Evolutionary conservation across 1,140 invertebrate genomes (phyloP), one percentile per base, ranked within the genome.

Genomic region (Drosophila nebulosa): DNA sequence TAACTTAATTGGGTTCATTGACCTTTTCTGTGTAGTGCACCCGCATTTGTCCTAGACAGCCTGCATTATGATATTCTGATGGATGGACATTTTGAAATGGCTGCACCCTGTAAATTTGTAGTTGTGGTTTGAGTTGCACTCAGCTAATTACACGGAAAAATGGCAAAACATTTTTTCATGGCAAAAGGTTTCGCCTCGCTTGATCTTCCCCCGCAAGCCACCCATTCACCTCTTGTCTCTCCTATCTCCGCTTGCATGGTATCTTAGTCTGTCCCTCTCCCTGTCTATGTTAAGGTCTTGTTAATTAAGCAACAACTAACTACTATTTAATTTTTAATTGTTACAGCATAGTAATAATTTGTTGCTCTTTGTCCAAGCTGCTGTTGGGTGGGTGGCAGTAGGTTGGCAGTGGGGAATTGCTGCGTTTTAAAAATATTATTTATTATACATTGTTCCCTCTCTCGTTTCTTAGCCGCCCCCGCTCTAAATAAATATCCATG

Each of bases 301-400:
- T 85, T 85, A 85, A 85, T 81, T 78, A 78, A 78, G 64, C 68
- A 55, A 67, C 62, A 86, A 78, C 66, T 71, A 86, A 80, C 77
- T 78, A 86, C 69, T 78, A 66, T 66, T 81, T 85, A 80, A 78
- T 69, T 86, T 77, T 86, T 85, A 85, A 85, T 85, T 86, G 81
- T 81, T 85, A 64, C 73, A 64, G 68, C 66, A 78, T 64, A 61
- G 62, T 74, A 64, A 77, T 86, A 65, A 62, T 68, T 42, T 42
- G 61, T 52, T 35, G 26, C 24, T 65, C 30, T 53, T 27, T 61
- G 14, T n/a, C 10, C 26, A 6, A 30, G 52, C 4, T 14, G n/a
- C 4, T 14, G 52, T 24, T 3, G 24, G 4, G 5, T 16, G 21
- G 27, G 18, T n/a, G n/a, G n/a, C n/a, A n/a, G 26, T 53, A 26